A percentile compares a stretch with the other conserved stretches of the same genome.
These are phyloP conservation scores for Lithophane leautieri DNA, from an alignment of 2,888 invertebrate genomes.

Conservation along the genomic window DNA sequence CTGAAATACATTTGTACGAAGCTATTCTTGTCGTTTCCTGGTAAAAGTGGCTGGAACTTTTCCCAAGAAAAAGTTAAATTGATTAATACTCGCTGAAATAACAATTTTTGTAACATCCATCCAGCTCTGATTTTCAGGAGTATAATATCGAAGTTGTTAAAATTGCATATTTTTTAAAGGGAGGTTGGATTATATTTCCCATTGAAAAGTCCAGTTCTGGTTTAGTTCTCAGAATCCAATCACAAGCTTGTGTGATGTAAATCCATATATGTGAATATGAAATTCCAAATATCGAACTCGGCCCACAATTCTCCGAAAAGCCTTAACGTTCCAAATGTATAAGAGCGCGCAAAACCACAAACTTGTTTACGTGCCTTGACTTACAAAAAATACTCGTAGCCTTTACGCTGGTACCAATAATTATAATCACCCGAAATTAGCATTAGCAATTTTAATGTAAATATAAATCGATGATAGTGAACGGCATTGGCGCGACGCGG, in stretches of 20 bases:
- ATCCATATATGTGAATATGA: conserved; percentile 11
- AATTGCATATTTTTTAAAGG: neutral
- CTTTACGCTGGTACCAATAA: conserved; percentile 43
- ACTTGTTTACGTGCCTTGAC: conserved; percentile 43
- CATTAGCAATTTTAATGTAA: conserved; percentile 58
- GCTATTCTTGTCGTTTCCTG: conserved; percentile 27
- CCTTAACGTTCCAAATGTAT: conserved; percentile 25
- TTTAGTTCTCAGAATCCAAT: conserved; percentile 17
- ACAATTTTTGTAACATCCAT: neutral
- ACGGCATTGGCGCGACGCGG: conserved; percentile 46
- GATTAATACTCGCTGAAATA: conserved; percentile 2
- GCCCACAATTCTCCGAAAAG: conserved; percentile 38
- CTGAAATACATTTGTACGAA: conserved; percentile 32
- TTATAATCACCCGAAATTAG: conserved; percentile 50
- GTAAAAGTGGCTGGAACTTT: conserved; percentile 25
- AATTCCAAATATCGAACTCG: conserved; percentile 25
- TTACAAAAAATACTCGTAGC: conserved; percentile 49
- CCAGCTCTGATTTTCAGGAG: conserved; percentile 4
- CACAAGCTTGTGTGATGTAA: neutral
- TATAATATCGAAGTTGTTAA: neutral
- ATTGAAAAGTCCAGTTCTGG: neutral
- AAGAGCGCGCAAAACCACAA: conserved; percentile 20
- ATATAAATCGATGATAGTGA: conserved; percentile 65
- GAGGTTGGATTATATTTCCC: neutral
- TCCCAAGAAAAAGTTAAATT: conserved; percentile 5